phyloP scores from a whole-genome alignment of 2,797 vertebrate species.

The Sorex maritimensis region DNA sequence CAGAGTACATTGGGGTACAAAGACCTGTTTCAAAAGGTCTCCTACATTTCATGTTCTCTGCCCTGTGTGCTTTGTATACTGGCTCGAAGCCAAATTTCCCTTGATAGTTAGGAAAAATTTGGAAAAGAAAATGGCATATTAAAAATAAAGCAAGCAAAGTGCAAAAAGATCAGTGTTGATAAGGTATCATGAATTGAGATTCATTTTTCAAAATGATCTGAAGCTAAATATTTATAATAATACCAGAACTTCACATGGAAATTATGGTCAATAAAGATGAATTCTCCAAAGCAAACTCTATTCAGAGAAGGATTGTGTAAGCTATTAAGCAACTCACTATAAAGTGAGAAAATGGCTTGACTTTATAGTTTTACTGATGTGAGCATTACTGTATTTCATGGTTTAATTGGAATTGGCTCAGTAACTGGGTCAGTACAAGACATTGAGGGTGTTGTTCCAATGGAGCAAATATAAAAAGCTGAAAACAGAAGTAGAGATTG shows the following conservation, averaged over 20 bases:
- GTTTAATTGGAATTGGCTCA: background rate
- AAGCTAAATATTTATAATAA: background rate
- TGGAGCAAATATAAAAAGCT: slow-evolving; percentile 5
- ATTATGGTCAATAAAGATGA: background rate
- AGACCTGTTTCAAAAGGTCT: background rate
- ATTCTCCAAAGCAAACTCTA: background rate
- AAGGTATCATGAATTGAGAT: background rate
- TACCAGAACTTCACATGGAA: background rate
- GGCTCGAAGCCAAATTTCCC: background rate
- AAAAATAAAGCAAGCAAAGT: background rate
- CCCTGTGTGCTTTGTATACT: background rate
- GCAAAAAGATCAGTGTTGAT: background rate
- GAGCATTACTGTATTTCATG: background rate
- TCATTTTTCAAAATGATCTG: background rate
- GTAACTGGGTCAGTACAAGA: background rate
- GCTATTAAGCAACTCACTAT: background rate
- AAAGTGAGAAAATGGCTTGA: background rate
- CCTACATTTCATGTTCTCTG: background rate
- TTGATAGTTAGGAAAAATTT: background rate
- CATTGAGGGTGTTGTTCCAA: background rate
- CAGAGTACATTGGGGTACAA: background rate
- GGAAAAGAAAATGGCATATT: background rate
- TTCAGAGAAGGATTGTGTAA: background rate
- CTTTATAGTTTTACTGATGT: background rate
- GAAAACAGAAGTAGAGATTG: background rate